Evolutionary conservation across 2,113 vertebrate species (phyloP).

Genomic region (Chaetorhynchus papuensis): DNA sequence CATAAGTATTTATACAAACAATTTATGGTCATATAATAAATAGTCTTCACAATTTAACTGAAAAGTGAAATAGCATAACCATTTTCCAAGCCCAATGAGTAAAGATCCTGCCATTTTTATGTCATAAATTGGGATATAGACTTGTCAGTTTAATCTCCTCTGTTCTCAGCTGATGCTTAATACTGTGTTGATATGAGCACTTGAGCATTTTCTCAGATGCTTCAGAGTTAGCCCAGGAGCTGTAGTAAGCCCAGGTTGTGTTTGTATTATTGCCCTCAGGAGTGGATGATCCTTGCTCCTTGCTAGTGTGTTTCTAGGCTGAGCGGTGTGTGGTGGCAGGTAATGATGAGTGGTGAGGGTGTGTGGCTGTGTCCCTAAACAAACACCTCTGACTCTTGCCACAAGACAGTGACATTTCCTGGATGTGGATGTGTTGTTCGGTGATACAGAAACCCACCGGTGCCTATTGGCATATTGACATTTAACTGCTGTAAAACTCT

Average conservation of each 20-base stretch:
- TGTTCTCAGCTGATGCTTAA: background rate
- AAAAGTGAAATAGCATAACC: background rate
- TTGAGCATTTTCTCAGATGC: background rate
- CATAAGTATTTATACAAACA: background rate
- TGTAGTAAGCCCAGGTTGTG: background rate
- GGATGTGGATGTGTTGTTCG: background rate
- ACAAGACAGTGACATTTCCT: background rate
- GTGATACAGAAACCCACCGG: background rate
- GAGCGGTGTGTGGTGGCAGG: fast-evolving
- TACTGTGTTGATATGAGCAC: background rate
- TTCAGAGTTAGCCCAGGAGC: background rate
- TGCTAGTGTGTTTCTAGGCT: background rate
- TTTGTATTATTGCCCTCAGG: background rate
- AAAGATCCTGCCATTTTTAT: background rate
- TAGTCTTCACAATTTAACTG: constrained; percentile 12
- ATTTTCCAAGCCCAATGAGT: background rate
- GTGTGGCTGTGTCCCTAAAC: background rate
- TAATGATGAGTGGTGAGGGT: background rate
- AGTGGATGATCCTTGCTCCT: background rate
- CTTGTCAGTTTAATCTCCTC: constrained; percentile 1
- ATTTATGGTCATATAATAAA: background rate
- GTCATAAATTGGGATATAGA: background rate
- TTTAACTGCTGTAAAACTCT: background rate
- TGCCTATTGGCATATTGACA: background rate
- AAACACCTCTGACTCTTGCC: background rate